A percentile compares a stretch with the other conserved stretches of the same genome.
Evolutionary conservation across 2,113 vertebrate species (phyloP).

Genomic region (Himantopus leucocephalus): DNA sequence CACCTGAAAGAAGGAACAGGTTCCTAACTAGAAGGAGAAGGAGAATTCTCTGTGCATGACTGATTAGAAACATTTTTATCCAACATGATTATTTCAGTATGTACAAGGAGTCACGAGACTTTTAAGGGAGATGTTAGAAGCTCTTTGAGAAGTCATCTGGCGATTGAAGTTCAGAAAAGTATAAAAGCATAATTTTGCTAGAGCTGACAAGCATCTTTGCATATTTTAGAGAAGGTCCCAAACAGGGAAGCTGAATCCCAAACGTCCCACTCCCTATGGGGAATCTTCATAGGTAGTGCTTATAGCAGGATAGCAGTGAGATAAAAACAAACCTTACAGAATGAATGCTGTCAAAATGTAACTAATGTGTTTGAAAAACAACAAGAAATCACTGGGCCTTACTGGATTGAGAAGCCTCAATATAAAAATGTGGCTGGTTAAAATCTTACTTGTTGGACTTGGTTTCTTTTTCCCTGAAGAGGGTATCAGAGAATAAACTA

Average conservation of each 20-base stretch:
- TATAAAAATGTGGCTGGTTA: background rate
- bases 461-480: background rate
- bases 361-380: background rate
- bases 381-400: background rate
- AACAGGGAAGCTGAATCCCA: background rate
- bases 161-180: background rate
- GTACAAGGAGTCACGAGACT: background rate
- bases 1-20: conserved; percentile 10
- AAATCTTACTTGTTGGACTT: background rate
- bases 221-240: background rate
- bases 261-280: background rate
- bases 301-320: background rate
- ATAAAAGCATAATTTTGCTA: background rate
- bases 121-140: background rate
- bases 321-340: background rate
- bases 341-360: background rate
- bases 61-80: background rate
- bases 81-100: background rate
- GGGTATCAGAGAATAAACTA: background rate
- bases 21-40: conserved; percentile 2
- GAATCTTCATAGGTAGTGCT: background rate
- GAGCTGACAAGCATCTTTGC: background rate
- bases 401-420: background rate
- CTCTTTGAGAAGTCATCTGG: background rate
- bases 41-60: background rate